A percentile compares a stretch with the other conserved stretches of the same genome.
Conservation (phyloP, 2,888 invertebrate genomes). For the Euspilapteryx auroguttella region DNA sequence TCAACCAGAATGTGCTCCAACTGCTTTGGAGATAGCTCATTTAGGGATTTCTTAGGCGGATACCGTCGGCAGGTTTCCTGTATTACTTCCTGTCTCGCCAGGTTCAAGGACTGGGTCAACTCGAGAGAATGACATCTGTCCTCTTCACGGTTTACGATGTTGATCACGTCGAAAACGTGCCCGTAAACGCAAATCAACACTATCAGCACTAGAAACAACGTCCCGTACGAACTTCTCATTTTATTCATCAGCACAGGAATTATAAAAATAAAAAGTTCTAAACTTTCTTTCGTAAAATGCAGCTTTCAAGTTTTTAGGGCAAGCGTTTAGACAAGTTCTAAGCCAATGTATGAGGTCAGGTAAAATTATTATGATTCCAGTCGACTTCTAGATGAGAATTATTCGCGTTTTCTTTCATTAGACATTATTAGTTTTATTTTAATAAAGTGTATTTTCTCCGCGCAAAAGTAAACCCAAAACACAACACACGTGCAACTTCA, state of each 20-base stretch:
- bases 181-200: conserved; percentile 24
- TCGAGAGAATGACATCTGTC: conserved; percentile 51
- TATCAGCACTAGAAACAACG: conserved; percentile 20
- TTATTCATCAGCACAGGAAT: conserved; percentile 22
- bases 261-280: no score
- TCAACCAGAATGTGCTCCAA: conserved; percentile 84
- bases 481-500: no score
- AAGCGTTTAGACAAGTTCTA: conserved; percentile 10
- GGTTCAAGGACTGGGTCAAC: conserved; percentile 64
- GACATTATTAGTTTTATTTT: no score
- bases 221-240: conserved; percentile 21
- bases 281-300: conserved; percentile 35
- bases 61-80: conserved; percentile 63
- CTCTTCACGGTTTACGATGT: conserved; percentile 13
- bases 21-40: conserved; percentile 53
- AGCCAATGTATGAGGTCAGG: no score
- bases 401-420: no score
- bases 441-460: no score
- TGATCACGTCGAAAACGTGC: conserved; percentile 21
- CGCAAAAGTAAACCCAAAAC: no score
- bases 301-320: conserved; percentile 26
- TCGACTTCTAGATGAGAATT: no score
- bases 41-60: conserved; percentile 34
- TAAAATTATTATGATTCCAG: no score
- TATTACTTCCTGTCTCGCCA: conserved; percentile 64